Conservation (phyloP, 2,888 invertebrate genomes). For the Agriotes lineatus region DNA sequence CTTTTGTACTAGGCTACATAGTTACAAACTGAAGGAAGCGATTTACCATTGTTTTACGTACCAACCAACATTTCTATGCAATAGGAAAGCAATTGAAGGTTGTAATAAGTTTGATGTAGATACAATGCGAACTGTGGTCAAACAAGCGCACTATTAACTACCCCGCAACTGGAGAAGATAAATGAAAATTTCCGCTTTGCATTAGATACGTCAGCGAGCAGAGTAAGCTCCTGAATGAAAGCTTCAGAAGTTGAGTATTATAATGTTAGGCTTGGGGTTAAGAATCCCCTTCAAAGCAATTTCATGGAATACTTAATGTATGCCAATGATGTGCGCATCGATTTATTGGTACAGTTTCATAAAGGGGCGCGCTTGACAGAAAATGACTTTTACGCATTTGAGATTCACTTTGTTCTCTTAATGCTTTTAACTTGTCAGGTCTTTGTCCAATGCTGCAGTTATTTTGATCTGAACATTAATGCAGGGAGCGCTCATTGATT, state of each 20-base stretch:
- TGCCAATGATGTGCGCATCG: constrained; percentile 31
- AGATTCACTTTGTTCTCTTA: constrained; percentile 28
- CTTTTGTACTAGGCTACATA: too few species aligned
- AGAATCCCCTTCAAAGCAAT: constrained; percentile 19
- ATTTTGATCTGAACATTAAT: constrained; percentile 10
- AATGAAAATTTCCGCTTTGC: constrained; percentile 24
- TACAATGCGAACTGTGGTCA: background rate
- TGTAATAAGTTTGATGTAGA: too few species aligned
- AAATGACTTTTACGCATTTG: constrained; percentile 31
- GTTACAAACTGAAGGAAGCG: too few species aligned
- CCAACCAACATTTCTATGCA: too few species aligned
- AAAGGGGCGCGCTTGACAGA: constrained; percentile 8
- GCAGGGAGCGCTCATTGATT: constrained; percentile 1
- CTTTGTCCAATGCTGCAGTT: constrained; percentile 20
- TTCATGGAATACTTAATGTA: constrained; percentile 26
- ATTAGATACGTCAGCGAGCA: constrained; percentile 6
- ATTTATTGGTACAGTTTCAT: constrained; percentile 22
- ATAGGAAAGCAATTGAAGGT: too few species aligned
- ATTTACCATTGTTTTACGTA: too few species aligned
- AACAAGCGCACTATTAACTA: background rate
- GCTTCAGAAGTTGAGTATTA: constrained; percentile 13
- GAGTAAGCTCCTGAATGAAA: constrained; percentile 5
- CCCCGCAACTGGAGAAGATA: constrained; percentile 11
- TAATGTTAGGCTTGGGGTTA: constrained; percentile 21
- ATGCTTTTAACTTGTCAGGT: constrained; percentile 24